Conservation (phyloP, 35 echinoderm and acorn worm species). For the Heliocidaris tuberculata region DNA sequence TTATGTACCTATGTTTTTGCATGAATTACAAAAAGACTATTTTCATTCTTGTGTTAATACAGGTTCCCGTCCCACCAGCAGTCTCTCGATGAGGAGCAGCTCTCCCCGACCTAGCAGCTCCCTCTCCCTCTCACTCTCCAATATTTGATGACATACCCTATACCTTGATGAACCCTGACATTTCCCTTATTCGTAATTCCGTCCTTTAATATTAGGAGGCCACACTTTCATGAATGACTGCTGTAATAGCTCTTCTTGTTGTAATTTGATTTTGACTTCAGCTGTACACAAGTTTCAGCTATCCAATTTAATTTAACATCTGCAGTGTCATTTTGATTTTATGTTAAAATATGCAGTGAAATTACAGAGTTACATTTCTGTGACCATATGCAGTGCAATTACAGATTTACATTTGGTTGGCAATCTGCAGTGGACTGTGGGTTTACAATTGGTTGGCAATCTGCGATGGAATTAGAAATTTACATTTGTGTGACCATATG, state of each 20-base stretch:
- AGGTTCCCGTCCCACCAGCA: constrained; percentile 24
- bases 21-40: neutral
- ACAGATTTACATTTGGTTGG: neutral
- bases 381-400: neutral
- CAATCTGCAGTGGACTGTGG: neutral
- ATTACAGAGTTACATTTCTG: neutral
- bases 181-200: neutral
- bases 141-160: neutral
- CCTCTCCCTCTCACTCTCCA: constrained; percentile 18
- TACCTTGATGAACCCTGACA: neutral
- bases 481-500: neutral
- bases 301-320: neutral
- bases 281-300: neutral
- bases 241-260: neutral
- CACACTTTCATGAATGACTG: neutral
- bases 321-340: neutral
- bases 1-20: too few species aligned
- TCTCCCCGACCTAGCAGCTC: constrained; percentile 23
- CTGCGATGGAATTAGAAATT: neutral
- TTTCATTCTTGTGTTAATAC: neutral
- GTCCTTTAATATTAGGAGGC: neutral
- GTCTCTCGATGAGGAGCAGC: constrained; percentile 34
- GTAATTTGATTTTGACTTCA: neutral
- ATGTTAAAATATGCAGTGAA: neutral
- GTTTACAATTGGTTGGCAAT: neutral